Evolutionary conservation across 37 sponge, comb jelly and placozoan species (phyloP), one percentile per base, ranked within the genome.

Genomic region (Halisarca cf. caerulea): DNA sequence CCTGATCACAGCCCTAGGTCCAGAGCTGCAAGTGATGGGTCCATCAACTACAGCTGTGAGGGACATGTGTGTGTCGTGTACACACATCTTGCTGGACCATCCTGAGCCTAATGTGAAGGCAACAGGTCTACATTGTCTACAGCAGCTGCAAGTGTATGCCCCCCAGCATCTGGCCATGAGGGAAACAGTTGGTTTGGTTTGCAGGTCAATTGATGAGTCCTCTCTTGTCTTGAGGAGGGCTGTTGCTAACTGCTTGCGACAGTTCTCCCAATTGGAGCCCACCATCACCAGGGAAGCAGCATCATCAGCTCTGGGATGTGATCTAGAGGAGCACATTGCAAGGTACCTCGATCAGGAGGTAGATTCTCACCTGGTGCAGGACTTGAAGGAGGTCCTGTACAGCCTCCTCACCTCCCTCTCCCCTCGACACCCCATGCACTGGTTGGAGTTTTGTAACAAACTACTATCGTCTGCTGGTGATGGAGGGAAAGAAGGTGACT

Each of bases 121-220:
- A 0, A 82, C 91, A 28, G 96, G 96, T 35, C 93, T 98, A 44
- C 80, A 84, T 35, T 96, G 95, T 57, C 84, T 96, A 23, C 99
- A 98, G 51, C 96, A 98, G 47, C 88, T 96, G 1, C 99, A 96
- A 80, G 86, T 98, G 57, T 98, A 94, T 88, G 94, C 96, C n/a
- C 96, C 99, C 0, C 60, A 86, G 82, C 88, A 85, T n/a, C 88
- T 93, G 0, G 72, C 21, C 59, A 79, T 93, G 40, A 59, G 83
- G 18, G 58, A 25, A 36, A 66, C 90, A 3, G 77, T 94, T 14
- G 18, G 45, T 42, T 57, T 36, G 38, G 88, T 96, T 25, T 85
- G 84, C 42, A 41, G 37, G 27, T 89, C 94, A 55, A 86, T 95
- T 24, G 66, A 83, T 79, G 85, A 84, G 80, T 20, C 83, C 24